Evolutionary conservation across 2,113 vertebrate genomes (phyloP).

Genomic region (Ictalurus punctatus): DNA sequence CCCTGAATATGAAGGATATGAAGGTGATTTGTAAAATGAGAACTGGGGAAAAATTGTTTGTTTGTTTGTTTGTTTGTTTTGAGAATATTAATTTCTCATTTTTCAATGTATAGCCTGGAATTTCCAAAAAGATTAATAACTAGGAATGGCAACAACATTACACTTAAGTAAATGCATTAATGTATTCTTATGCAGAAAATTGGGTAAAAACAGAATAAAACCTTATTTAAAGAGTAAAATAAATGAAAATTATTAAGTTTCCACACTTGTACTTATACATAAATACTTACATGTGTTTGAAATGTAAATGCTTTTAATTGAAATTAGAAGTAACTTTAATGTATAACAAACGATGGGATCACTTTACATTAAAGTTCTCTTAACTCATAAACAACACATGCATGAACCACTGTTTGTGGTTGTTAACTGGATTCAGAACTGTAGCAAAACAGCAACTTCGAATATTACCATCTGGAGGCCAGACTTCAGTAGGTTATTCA

Average conservation of each 20-base stretch:
- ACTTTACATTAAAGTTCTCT: background rate
- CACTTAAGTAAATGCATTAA: background rate
- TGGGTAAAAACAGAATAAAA: background rate
- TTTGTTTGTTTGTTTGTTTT: background rate
- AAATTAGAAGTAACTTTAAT: background rate
- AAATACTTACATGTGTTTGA: background rate
- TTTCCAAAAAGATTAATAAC: background rate
- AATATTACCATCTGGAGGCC: background rate
- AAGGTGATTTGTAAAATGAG: background rate
- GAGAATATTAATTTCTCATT: background rate
- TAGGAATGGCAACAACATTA: background rate
- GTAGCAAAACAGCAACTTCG: background rate
- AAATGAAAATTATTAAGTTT: background rate
- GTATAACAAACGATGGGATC: background rate
- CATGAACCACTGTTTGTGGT: background rate
- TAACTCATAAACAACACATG: background rate
- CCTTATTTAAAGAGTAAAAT: background rate
- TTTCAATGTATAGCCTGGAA: background rate
- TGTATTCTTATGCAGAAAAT: background rate
- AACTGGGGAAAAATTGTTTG: background rate
- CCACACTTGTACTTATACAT: background rate
- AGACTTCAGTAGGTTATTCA: background rate
- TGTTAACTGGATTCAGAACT: background rate
- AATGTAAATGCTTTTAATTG: background rate
- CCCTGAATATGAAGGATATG: conserved; percentile 12